Evolutionary conservation across 2,113 vertebrate genomes (phyloP).

Genomic region (Ia io): DNA sequence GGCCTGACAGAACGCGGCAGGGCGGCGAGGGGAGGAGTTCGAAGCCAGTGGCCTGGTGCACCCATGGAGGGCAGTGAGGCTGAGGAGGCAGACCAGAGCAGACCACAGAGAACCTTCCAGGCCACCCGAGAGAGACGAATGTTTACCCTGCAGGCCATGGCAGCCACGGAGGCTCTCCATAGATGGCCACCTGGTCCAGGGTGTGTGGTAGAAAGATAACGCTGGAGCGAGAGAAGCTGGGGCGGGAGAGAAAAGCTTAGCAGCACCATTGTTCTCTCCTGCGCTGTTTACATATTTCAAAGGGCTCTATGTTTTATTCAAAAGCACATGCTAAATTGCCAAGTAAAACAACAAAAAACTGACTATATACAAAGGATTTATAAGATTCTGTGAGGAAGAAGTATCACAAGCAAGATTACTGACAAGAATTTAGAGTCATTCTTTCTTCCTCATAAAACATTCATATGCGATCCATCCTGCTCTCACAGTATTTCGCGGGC

Average conservation of each 20-base stretch:
- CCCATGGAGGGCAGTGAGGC: not conserved
- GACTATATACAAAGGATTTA: constrained; percentile 49
- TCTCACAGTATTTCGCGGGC: not conserved
- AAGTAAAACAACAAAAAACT: constrained; percentile 55
- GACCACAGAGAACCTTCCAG: not conserved
- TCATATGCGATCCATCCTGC: constrained; percentile 30
- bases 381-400: constrained; percentile 33
- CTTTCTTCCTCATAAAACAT: constrained; percentile 57
- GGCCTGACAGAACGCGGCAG: not conserved
- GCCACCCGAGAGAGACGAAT: not conserved
- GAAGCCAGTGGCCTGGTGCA: accelerated
- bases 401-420: constrained; percentile 24
- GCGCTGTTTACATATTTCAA: not conserved
- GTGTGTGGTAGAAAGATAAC: not conserved
- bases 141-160: accelerated
- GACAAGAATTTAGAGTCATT: constrained; percentile 54
- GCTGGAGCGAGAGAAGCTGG: not conserved
- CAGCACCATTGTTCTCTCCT: not conserved
- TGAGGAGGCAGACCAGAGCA: not conserved
- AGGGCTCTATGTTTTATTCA: constrained; percentile 67
- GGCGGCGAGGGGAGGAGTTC: not conserved
- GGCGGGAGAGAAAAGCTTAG: not conserved
- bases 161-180: not conserved
- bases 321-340: constrained; percentile 50
- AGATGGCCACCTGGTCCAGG: not conserved